Evolutionary conservation across 2,888 invertebrate genomes (phyloP).

Genomic region (Archips xylosteana): DNA sequence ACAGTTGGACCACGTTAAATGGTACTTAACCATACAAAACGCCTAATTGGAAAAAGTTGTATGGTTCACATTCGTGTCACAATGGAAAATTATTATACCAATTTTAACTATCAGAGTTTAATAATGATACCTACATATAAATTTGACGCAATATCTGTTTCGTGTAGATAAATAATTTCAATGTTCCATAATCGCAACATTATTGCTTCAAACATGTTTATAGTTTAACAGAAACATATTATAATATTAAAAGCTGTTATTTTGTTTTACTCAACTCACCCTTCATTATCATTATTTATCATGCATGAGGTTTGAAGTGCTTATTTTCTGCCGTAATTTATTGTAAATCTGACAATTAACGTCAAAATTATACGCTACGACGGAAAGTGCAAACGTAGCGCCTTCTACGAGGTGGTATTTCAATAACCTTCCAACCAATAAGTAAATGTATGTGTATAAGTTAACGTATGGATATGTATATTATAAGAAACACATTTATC

Average conservation of each 20-base stretch:
- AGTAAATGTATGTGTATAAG: background rate
- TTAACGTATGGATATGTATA: background rate
- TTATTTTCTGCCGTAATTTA: background rate
- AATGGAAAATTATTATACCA: too few species aligned
- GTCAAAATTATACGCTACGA: constrained; percentile 27
- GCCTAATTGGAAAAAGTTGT: too few species aligned
- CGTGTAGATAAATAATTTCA: background rate
- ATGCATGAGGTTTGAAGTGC: background rate
- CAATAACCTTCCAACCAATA: constrained; percentile 17
- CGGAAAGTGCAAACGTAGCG: constrained; percentile 27
- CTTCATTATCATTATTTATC: background rate
- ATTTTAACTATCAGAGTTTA: too few species aligned
- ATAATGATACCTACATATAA: too few species aligned
- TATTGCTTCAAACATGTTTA: background rate
- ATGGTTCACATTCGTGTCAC: too few species aligned
- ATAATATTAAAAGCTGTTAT: too few species aligned
- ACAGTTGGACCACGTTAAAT: too few species aligned
- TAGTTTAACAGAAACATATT: background rate
- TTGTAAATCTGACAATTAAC: constrained; percentile 34
- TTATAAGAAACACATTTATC: constrained; percentile 16
- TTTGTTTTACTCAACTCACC: background rate
- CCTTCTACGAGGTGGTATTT: constrained; percentile 4
- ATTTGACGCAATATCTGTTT: too few species aligned
- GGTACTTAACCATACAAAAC: too few species aligned
- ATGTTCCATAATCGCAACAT: background rate